Percentiles rank a stretch among this genome's conserved stretches.
phyloP scores from a whole-genome alignment of 2,797 vertebrate genomes.

The Myotis vivesi region DNA sequence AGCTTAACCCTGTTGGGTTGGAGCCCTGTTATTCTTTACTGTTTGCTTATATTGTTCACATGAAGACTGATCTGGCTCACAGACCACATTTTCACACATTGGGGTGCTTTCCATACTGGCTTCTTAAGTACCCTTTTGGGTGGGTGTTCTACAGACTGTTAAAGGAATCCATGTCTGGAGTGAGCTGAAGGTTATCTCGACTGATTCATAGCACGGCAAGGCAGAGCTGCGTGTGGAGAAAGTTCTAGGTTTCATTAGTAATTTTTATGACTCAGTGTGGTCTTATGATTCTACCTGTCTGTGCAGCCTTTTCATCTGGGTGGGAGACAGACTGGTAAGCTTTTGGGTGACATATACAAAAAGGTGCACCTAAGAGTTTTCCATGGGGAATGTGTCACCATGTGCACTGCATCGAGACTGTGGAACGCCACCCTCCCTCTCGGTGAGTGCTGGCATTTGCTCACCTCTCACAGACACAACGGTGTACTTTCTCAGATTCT shows the following conservation, averaged over 20 bases:
- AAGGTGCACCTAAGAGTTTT: neutral
- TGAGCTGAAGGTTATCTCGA: neutral
- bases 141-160: neutral
- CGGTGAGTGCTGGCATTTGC: neutral
- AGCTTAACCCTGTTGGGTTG: neutral
- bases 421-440: neutral
- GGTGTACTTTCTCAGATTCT: constrained; percentile 1
- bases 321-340: neutral
- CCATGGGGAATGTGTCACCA: neutral
- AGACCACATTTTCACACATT: neutral
- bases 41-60: neutral
- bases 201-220: neutral
- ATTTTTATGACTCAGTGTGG: constrained; percentile 54
- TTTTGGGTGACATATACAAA: neutral
- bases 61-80: neutral
- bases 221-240: neutral
- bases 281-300: constrained; percentile 2
- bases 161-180: neutral
- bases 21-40: neutral
- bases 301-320: neutral
- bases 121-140: neutral
- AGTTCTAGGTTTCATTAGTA: neutral
- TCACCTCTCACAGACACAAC: neutral
- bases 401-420: neutral
- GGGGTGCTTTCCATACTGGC: neutral